Evolutionary conservation across 2,797 vertebrate genomes (phyloP), one percentile per base, ranked within the genome.

Genomic region (Lepus oiostolus): DNA sequence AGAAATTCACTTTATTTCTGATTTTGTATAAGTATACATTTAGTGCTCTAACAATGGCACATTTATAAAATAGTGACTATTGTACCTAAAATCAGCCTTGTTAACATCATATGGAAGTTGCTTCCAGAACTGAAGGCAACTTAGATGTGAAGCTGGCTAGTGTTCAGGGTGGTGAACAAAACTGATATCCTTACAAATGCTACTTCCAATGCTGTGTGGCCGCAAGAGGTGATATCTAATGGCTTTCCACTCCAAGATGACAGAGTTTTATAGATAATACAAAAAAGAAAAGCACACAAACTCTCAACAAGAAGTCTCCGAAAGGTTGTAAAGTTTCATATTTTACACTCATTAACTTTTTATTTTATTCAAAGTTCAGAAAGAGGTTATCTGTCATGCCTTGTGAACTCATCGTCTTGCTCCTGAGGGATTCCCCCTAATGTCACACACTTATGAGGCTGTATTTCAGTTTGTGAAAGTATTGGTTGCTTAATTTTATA

Each of bases 331-430:
- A 88, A 86, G 63, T 96, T 91, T 85, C 70, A 90, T 87, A 63
- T 85, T 95, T 94, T 80, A 84, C 14, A 38, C 62, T 85, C 71
- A 80, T 88, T 91, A 93, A 86, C 68, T 76, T 92, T 95, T 93
- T 85, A 76, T 91, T 95, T 96, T 96, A 95, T 94, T 96, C 38
- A 79, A 74, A 84, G 42, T 93, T 94, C 82, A 88, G 54, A 95
- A 93, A 86, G 83, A 91, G 54, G 60, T 12, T 81, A 26, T 93
- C 92, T 76, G 82, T 95, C 90, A 96, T 92, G 94, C 93, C 70
- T 96, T 24, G 17, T 70, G 88, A 88, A 90, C 58, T 77, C 12
- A 62, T 58, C 84, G 80, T 80, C 83, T 84, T 93, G 42, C 32
- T 81, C 68, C 50, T 68, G 70, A 95, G 91, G 95, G 92, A 74